Base-by-base conservation (phyloP, 2,888 invertebrate genomes). In the Cheilosia vernalis region DNA sequence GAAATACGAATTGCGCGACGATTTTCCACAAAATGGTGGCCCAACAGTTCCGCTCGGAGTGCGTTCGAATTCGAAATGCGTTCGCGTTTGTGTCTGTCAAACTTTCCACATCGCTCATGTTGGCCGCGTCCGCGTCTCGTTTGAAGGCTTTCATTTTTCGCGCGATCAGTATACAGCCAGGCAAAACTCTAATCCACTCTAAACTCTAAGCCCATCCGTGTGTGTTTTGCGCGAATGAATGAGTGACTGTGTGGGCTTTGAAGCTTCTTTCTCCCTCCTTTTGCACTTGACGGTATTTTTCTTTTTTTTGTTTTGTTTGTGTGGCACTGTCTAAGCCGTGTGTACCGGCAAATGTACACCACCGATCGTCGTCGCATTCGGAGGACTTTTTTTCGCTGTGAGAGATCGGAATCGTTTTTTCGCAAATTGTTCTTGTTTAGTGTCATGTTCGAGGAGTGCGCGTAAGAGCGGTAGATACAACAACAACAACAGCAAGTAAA, bases 331-430 rank as follows among this genome's bases (percentile, higher is more conserved):
- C 66, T 79, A 67, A 61, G 66, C 67, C 72, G 61, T 27, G 9
- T 66, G 56, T 79, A 73, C 83, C 83, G 83, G 83, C 79, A 79
- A 83, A 83, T 73, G 67, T 67, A 42, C 77, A 61, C 58, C 67
- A 67, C 51, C 53, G 70, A 83, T 73, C 83, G 83, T 67, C 63
- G 64, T 66, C 83, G 83, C 83, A 83, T 79, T 83, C 83, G 79
- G 83, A 83, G 79, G 83, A 83, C 78, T 83, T 83, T 83, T 79
- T 83, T 37, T 83, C 83, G 13, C 67, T 47, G 79, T 55, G 63
- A 79, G 42, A 79, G 78, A 83, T 73, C 83, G 63, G 49, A 83
- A 79, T 61, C 55, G 61, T 51, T 83, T 55, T 55, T 33, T 55
- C 30, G 55, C 30, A 17, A 55, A 55, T 7, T 56, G 56, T 80